These are phyloP conservation scores for Naso thynnoides DNA, from an alignment of 2,797 vertebrate species.

Conservation along the genomic window DNA sequence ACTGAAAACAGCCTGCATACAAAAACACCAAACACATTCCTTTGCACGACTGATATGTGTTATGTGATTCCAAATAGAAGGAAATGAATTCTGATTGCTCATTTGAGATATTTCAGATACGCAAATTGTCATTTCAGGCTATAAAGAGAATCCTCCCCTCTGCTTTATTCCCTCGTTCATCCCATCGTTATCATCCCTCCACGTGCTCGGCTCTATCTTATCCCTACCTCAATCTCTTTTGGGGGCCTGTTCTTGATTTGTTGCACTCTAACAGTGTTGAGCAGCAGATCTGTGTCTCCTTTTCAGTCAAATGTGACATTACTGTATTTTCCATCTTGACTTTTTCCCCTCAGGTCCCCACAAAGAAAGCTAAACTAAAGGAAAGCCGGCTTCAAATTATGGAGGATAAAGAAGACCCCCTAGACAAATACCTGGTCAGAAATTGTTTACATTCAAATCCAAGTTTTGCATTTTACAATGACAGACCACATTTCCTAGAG, in stretches of 20 bases:
- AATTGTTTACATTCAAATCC: neutral
- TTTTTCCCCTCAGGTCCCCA: conserved; percentile 67
- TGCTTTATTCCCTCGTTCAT: conserved; percentile 38
- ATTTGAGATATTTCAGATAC: conserved; percentile 46
- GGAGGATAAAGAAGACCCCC: conserved; percentile 63
- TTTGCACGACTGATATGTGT: conserved; percentile 26
- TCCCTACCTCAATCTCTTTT: conserved; percentile 55
- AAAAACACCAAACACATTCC: conserved; percentile 20
- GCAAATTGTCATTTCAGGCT: conserved; percentile 45
- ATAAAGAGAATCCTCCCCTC: conserved; percentile 14
- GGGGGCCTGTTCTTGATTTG: conserved; percentile 50
- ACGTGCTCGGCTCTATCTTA: conserved; percentile 47
- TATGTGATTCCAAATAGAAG: conserved; percentile 21
- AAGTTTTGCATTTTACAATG: neutral
- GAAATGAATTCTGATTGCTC: conserved; percentile 38
- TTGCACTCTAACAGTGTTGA: conserved; percentile 34
- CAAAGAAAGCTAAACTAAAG: conserved; percentile 70
- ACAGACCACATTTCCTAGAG: neutral
- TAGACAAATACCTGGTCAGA: conserved; percentile 81
- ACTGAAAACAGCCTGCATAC: neutral
- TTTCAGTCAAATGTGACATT: conserved; percentile 41
- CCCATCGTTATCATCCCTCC: conserved; percentile 36
- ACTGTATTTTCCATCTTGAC: conserved; percentile 26
- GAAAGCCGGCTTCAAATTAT: conserved; percentile 67
- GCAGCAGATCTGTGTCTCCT: conserved; percentile 48